phyloP scores from a whole-genome alignment of 2,113 vertebrate species.

The Barnardius zonarius region DNA sequence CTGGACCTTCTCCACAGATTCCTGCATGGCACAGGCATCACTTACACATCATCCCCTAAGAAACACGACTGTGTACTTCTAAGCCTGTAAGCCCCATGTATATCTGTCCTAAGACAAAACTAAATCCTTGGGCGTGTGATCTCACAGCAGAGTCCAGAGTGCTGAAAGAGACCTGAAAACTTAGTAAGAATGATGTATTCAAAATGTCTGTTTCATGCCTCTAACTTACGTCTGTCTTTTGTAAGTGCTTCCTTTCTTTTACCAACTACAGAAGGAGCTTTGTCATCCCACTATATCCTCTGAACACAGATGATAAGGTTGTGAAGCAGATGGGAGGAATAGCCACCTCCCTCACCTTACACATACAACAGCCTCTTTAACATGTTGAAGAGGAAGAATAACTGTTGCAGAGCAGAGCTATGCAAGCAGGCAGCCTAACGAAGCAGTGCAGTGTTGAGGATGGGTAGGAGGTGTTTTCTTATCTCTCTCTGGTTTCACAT shows the following conservation, averaged over 20 bases:
- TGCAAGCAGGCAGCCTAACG: neutral
- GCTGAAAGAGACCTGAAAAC: neutral
- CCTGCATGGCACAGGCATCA: neutral
- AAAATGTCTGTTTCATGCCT: neutral
- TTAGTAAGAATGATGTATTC: neutral
- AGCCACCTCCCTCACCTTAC: neutral
- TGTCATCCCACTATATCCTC: neutral
- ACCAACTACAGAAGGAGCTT: neutral
- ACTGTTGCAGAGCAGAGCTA: neutral
- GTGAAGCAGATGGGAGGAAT: neutral
- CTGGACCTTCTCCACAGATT: neutral
- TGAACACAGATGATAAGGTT: neutral
- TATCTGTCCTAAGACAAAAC: neutral
- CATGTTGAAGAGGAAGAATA: neutral
- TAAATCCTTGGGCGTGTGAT: fast-evolving
- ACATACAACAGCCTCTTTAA: neutral
- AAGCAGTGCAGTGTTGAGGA: neutral
- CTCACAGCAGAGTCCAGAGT: neutral
- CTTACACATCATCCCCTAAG: neutral
- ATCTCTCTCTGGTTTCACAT: neutral
- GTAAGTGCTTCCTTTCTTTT: neutral
- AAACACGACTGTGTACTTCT: neutral
- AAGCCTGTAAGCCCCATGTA: neutral
- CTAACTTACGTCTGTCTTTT: neutral
- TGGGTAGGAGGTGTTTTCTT: neutral